Conservation (phyloP, 2,113 vertebrate genomes). For the Myanophis thanlyinensis region DNA sequence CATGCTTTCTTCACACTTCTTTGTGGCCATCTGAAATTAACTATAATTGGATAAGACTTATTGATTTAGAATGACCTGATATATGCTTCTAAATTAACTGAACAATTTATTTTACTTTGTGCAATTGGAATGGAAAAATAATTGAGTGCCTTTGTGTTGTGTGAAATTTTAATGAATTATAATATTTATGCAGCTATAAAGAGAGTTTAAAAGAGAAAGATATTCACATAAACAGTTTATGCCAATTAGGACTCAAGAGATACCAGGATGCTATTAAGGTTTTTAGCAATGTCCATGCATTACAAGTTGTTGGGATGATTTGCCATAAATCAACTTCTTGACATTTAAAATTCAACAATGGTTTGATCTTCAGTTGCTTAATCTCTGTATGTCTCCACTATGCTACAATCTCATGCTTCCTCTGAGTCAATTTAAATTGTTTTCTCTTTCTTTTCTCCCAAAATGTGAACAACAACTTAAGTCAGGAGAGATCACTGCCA, state of each 20-base stretch:
- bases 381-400: neutral
- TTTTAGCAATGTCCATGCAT: neutral
- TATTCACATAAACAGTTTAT: neutral
- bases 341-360: neutral
- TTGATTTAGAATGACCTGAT: neutral
- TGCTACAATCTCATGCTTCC: accelerated
- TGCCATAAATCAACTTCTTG: neutral
- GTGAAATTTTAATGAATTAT: neutral
- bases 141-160: neutral
- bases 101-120: neutral
- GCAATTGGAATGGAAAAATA: neutral
- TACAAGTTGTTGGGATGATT: neutral
- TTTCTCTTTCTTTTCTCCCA: conserved; percentile 6
- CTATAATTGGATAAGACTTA: neutral
- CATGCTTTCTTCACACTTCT: neutral
- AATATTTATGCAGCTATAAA: neutral
- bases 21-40: neutral
- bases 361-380: accelerated
- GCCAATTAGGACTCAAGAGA: neutral
- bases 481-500: neutral
- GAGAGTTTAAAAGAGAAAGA: neutral
- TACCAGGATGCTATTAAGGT: neutral
- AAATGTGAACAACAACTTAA: neutral
- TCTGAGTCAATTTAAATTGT: neutral
- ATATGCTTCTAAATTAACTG: neutral